phyloP scores from a whole-genome alignment of 2,888 invertebrate species.

The Drosophila pegasa region DNA sequence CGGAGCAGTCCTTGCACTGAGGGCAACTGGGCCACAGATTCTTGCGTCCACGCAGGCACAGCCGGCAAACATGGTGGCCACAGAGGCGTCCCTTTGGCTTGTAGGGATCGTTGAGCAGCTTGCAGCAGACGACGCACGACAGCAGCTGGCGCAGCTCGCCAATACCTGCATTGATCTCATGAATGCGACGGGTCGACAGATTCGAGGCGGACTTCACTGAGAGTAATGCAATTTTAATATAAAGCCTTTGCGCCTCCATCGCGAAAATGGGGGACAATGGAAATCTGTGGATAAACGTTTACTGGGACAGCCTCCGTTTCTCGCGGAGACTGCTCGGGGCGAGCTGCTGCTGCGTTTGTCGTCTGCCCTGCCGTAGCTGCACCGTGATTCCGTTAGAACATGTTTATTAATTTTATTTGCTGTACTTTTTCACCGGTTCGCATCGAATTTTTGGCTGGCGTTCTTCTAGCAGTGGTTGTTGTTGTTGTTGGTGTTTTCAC shows the following conservation, averaged over 20 bases:
- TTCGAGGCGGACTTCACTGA: conserved; percentile 46
- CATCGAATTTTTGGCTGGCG: conserved; percentile 30
- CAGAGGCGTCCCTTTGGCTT: conserved; percentile 92
- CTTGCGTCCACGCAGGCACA: conserved; percentile 93
- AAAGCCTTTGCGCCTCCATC: conserved; percentile 56
- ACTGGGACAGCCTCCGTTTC: conserved; percentile 39
- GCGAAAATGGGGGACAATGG: conserved; percentile 43
- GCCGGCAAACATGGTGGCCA: conserved; percentile 95
- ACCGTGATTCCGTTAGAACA: conserved; percentile 28
- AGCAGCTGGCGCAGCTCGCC: conserved; percentile 94
- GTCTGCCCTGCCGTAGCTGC: conserved; percentile 28
- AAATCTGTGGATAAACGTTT: conserved; percentile 39
- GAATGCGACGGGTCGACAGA: conserved; percentile 88
- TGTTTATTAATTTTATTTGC: conserved; percentile 28
- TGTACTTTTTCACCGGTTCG: conserved; percentile 28
- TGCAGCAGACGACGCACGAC: conserved; percentile 95
- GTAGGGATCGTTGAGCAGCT: conserved; percentile 92
- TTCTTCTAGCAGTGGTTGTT: conserved; percentile 42
- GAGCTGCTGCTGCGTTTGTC: conserved; percentile 17
- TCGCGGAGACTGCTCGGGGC: conserved; percentile 2
- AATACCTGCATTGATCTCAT: conserved; percentile 92
- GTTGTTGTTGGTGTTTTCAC: conserved; percentile 58
- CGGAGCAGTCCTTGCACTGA: conserved; percentile 93
- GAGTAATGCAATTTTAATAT: conserved; percentile 50
- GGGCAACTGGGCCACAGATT: conserved; percentile 93